phyloP scores from a whole-genome alignment of 2,888 invertebrate species.

The Thecophora atra region DNA sequence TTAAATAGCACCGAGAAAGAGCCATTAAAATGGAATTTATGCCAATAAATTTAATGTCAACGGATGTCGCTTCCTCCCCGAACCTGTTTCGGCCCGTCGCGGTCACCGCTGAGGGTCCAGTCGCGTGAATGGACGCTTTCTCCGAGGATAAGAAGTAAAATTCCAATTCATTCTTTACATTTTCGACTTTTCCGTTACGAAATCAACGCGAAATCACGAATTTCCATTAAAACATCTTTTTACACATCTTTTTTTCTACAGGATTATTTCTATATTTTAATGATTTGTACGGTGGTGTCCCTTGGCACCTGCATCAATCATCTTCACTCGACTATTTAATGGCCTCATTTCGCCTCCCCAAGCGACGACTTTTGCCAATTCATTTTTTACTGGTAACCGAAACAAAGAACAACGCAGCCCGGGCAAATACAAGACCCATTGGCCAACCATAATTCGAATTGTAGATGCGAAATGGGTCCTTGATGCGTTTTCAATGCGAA shows the following conservation, averaged over 20 bases:
- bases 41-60: conserved; percentile 44
- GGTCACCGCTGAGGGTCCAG: too few relatives aligned
- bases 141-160: too few relatives aligned
- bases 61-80: neutral
- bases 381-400: conserved; percentile 43
- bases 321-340: neutral
- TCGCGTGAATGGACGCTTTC: too few relatives aligned
- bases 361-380: conserved; percentile 50
- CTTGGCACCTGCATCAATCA: neutral
- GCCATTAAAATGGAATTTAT: conserved; percentile 61
- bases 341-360: conserved; percentile 47
- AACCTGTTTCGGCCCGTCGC: neutral
- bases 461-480: conserved; percentile 59
- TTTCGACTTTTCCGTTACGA: too few relatives aligned
- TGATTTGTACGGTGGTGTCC: too few relatives aligned
- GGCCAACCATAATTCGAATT: conserved; percentile 49
- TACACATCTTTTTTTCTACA: too few relatives aligned
- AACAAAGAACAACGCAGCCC: conserved; percentile 26
- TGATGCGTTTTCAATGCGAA: conserved; percentile 55
- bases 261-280: too few relatives aligned
- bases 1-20: conserved; percentile 60
- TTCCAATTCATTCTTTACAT: too few relatives aligned
- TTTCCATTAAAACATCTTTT: too few relatives aligned
- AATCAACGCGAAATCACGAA: too few relatives aligned
- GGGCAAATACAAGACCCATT: conserved; percentile 27